A percentile compares a stretch with the other conserved stretches of the same genome.
Evolutionary conservation across 2,797 vertebrate species (phyloP).

Genomic region (Neosalanx taihuensis): DNA sequence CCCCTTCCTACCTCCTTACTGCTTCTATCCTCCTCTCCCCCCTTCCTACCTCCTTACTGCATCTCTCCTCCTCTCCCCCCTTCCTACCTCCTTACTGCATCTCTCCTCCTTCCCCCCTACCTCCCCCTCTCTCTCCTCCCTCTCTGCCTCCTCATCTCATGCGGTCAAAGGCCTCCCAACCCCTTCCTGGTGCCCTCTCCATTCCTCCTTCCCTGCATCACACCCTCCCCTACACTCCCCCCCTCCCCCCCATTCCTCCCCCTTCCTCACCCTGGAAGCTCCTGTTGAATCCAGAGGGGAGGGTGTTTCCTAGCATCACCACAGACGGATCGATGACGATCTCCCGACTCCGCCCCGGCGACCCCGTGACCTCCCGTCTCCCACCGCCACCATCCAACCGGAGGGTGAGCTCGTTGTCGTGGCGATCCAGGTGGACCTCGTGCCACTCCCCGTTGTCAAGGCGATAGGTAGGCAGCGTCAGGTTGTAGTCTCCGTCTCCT

Average conservation of each 20-base stretch:
- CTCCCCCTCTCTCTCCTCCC: too few relatives aligned
- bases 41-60: constrained; percentile 20
- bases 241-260: background rate
- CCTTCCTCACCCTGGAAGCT: constrained; percentile 82
- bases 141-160: background rate
- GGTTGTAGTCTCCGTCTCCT: constrained; percentile 81
- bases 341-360: constrained; percentile 76
- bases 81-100: too few relatives aligned
- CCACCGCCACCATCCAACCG: constrained; percentile 81
- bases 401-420: constrained; percentile 84
- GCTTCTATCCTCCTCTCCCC: background rate
- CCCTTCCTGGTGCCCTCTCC: constrained; percentile 5
- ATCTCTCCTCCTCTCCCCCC: constrained; percentile 23
- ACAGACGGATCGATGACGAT: constrained; percentile 78
- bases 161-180: too few relatives aligned
- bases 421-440: constrained; percentile 78
- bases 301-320: constrained; percentile 80
- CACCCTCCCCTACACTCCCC: background rate
- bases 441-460: constrained; percentile 88
- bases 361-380: constrained; percentile 75
- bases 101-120: too few relatives aligned
- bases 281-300: constrained; percentile 74
- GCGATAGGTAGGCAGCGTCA: constrained; percentile 79
- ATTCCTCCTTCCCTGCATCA: background rate
- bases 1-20: constrained; percentile 3